Percentiles rank a stretch among this genome's conserved stretches.
Conservation (phyloP, 2,888 invertebrate species). For the Empis livida region DNA sequence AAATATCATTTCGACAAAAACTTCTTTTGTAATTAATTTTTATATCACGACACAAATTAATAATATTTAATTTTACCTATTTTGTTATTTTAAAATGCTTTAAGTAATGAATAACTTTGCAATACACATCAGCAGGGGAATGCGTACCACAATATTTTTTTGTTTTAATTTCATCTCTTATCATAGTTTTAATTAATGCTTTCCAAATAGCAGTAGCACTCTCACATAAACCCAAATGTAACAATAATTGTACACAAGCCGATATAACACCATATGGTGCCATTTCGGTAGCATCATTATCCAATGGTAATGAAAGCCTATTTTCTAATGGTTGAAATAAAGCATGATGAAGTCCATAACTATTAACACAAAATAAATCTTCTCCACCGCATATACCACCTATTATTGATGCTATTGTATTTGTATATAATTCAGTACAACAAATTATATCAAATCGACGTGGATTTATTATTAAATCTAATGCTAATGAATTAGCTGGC, state of each 20-base stretch:
- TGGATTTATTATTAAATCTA: constrained; percentile 17
- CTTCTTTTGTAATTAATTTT: too few relatives aligned
- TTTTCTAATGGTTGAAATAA: constrained; percentile 27
- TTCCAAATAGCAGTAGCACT: constrained; percentile 16
- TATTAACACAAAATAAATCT: constrained; percentile 21
- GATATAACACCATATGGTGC: constrained; percentile 23
- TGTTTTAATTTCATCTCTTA: constrained; percentile 16
- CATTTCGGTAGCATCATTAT: constrained; percentile 15
- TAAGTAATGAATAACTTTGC: constrained; percentile 12
- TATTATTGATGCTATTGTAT: constrained; percentile 20
- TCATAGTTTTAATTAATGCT: constrained; percentile 19
- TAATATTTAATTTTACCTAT: too few relatives aligned
- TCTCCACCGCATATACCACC: constrained; percentile 24
- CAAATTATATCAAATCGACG: constrained; percentile 21
- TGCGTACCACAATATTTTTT: constrained; percentile 19
- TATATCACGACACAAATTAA: too few relatives aligned
- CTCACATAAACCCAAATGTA: constrained; percentile 14
- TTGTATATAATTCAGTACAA: constrained; percentile 22
- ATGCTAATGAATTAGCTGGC: constrained; percentile 16
- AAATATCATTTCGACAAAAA: too few relatives aligned
- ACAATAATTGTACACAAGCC: constrained; percentile 18
- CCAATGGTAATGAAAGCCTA: constrained; percentile 17
- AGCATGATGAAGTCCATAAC: constrained; percentile 21
- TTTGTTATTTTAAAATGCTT: too few relatives aligned
- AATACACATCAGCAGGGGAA: constrained; percentile 18